Percentiles rank a stretch among this genome's conserved stretches.
Evolutionary conservation across 2,888 invertebrate species (phyloP).

Genomic region (Galerucella nymphaeae): DNA sequence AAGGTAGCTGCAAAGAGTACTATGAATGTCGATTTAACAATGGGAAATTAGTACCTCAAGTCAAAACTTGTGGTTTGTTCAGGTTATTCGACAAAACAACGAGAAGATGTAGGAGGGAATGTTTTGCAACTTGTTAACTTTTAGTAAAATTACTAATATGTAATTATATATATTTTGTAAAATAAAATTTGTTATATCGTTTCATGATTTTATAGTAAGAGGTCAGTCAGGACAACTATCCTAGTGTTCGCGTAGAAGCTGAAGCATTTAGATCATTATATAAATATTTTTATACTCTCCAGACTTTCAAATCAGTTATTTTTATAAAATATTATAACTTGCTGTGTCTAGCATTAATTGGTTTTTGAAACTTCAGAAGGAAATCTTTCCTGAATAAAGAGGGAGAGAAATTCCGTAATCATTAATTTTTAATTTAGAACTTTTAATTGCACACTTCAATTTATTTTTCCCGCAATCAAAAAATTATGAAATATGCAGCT

Average conservation of each 20-base stretch:
- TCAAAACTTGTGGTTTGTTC: constrained; percentile 64
- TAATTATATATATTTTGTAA: too few relatives aligned
- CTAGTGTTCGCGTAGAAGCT: too few relatives aligned
- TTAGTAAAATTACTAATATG: background rate
- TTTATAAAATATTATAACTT: too few relatives aligned
- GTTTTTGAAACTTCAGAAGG: too few relatives aligned
- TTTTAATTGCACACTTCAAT: background rate
- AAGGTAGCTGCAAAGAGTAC: constrained; percentile 65
- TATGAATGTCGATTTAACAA: constrained; percentile 63
- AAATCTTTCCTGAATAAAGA: background rate
- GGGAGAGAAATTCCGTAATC: background rate
- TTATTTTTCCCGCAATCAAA: background rate
- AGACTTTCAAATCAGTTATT: too few relatives aligned
- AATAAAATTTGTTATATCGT: background rate
- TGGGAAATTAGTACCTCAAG: constrained; percentile 58
- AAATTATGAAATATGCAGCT: background rate
- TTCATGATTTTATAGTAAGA: too few relatives aligned
- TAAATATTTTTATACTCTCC: too few relatives aligned
- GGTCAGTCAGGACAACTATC: too few relatives aligned
- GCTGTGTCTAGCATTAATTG: too few relatives aligned
- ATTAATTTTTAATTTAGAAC: background rate
- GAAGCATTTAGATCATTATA: too few relatives aligned
- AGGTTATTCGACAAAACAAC: constrained; percentile 64
- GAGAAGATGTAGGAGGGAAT: constrained; percentile 53
- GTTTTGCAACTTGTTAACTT: constrained; percentile 49